Percentiles rank a stretch among this genome's conserved stretches.
Evolutionary conservation across 2,113 vertebrate species (phyloP).

Genomic region (Mustelus asterias): DNA sequence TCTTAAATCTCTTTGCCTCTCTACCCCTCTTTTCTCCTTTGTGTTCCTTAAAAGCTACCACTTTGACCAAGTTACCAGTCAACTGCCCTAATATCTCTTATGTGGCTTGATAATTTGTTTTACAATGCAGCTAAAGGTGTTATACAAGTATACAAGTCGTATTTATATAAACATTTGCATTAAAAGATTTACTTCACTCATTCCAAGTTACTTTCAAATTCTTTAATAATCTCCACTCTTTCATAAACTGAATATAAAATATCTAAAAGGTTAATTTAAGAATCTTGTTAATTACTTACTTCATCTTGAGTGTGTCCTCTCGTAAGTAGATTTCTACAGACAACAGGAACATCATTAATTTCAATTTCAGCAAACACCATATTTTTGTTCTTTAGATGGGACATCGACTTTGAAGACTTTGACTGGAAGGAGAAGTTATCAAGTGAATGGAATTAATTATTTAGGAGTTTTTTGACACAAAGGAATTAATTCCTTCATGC

Average conservation of each 20-base stretch:
- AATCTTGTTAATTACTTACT: conserved; percentile 51
- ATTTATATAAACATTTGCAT: background rate
- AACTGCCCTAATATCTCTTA: background rate
- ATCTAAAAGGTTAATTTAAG: background rate
- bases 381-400: conserved; percentile 75
- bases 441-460: background rate
- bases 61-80: background rate
- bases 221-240: background rate
- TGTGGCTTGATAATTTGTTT: background rate
- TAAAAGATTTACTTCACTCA: background rate
- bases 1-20: background rate
- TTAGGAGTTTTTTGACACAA: background rate
- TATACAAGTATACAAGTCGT: background rate
- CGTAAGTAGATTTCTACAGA: conserved; percentile 87
- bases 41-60: background rate
- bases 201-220: background rate
- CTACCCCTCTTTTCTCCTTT: background rate
- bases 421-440: conserved; percentile 27
- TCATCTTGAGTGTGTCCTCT: conserved; percentile 93
- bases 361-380: conserved; percentile 95
- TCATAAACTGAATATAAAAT: background rate
- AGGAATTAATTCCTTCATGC: background rate
- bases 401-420: conserved; percentile 30
- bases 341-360: conserved; percentile 92
- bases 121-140: background rate